Evolutionary conservation across 2,113 vertebrate species (phyloP), one percentile per base, ranked within the genome.

Genomic region (Amblyornis subalaris): DNA sequence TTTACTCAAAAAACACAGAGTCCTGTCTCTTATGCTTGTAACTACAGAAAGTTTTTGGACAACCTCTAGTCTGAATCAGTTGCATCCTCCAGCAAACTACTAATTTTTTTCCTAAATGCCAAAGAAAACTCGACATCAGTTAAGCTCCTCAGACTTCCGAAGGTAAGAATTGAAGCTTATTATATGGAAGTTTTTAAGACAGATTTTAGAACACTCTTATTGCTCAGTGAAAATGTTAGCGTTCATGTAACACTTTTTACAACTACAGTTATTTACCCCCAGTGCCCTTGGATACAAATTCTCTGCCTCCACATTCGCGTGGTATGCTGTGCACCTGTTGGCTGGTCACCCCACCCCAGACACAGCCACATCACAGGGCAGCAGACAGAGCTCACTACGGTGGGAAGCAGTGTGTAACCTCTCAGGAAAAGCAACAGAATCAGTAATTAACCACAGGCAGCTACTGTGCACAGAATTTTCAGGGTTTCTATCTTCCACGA

Each of bases 241-340:
- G 58, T 53, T 79, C 71, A 4, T 12, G 0, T 35, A 79, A 88
- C 62, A 35, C 71, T 86, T 79, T 74, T 50, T 58, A 64, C 69
- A 88, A 44, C 20, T 57, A 38, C 33, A 93, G 64, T 51, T 67
- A 88, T 88, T 77, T 95, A 92, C 35, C 64, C 90, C 28, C 86
- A 55, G 1, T 84, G 94, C 42, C 95, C 96, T 94, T 93, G 96
- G 88, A 71, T 48, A 75, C 58, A n/a, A 71, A 89, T 90, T 84
- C 88, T 28, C 72, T 92, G 92, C 83, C 88, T 93, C 88, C 90
- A 40, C 60, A 74, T 38, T 84, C 1, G 6, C 2, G 51, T 19
- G 76, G 90, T 55, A 95, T 90, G 76, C 69, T 62, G 28, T 86
- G 95, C 94, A 96, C 94, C 95, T 95, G 96, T 71, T 67, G 75